These are phyloP conservation scores for Erythrocebus patas DNA, from an alignment of 2,113 vertebrate genomes.

Conservation along the genomic window DNA sequence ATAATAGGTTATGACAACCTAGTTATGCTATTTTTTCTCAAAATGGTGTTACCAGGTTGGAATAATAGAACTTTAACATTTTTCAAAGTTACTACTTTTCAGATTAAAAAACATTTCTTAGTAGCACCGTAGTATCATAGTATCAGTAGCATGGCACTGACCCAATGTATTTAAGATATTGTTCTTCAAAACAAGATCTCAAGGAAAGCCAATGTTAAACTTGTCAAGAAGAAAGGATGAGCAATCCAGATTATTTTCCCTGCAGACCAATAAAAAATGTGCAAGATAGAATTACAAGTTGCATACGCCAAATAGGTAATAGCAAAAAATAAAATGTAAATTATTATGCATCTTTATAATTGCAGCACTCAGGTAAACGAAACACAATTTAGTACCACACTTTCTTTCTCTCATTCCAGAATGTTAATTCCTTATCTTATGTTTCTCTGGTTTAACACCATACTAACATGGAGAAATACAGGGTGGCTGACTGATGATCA, in stretches of 20 bases:
- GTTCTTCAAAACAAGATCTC: conserved; percentile 8
- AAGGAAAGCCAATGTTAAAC: background rate
- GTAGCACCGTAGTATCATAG: background rate
- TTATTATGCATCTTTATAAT: conserved; percentile 48
- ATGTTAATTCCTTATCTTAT: background rate
- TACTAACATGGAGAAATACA: background rate
- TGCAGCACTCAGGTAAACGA: conserved; percentile 41
- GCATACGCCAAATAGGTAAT: background rate
- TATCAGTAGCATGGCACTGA: background rate
- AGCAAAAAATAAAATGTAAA: conserved; percentile 58
- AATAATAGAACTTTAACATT: conserved; percentile 18
- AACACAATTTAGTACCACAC: background rate
- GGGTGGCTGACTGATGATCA: conserved; percentile 34
- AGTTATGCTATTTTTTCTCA: background rate
- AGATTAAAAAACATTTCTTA: background rate
- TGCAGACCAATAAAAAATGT: background rate
- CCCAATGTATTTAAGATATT: background rate
- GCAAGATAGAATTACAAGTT: conserved; percentile 23
- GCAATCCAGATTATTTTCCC: background rate
- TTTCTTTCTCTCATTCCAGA: background rate
- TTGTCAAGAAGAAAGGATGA: background rate
- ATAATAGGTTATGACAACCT: too few species aligned
- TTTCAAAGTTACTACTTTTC: background rate
- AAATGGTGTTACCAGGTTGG: background rate
- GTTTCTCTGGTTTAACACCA: background rate